phyloP scores from a whole-genome alignment of 1,140 invertebrate genomes.

The Cotesia glomerata region DNA sequence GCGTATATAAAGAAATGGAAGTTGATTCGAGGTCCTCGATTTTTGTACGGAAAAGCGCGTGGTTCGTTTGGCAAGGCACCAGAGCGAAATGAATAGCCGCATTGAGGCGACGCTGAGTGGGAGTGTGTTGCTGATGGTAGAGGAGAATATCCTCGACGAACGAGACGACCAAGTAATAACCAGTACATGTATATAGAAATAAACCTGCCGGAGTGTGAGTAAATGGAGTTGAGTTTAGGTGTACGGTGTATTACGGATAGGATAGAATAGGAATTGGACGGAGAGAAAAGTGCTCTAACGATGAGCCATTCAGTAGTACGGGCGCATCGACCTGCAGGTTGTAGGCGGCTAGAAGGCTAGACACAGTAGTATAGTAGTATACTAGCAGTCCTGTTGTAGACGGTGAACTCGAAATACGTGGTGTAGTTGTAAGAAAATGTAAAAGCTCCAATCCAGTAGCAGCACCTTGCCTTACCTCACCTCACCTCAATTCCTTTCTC shows the following conservation, averaged over 20 bases:
- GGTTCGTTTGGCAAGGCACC: conserved; percentile 32
- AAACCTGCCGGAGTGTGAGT: neutral
- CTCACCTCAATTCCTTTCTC: too few relatives aligned
- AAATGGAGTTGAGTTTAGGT: neutral
- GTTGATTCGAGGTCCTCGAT: conserved; percentile 15
- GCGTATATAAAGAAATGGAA: neutral
- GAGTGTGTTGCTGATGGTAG: conserved; percentile 10
- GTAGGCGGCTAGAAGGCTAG: neutral
- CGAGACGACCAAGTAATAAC: neutral
- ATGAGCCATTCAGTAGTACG: conserved; percentile 36
- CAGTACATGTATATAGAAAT: neutral
- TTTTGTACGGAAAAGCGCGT: conserved; percentile 24
- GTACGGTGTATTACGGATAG: neutral
- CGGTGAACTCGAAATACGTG: conserved; percentile 24
- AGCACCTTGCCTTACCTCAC: neutral
- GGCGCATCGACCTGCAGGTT: conserved; percentile 37
- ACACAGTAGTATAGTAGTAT: conserved; percentile 25
- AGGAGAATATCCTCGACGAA: conserved; percentile 4
- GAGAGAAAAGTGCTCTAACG: conserved; percentile 41
- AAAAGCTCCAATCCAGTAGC: conserved; percentile 17
- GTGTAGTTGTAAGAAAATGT: conserved; percentile 24
- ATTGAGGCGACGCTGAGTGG: conserved; percentile 30
- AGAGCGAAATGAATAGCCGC: conserved; percentile 34
- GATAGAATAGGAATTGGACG: conserved; percentile 18
- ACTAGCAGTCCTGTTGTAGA: conserved; percentile 28